phyloP scores from a whole-genome alignment of 2,797 vertebrate species.

The Galagoides demidoff region DNA sequence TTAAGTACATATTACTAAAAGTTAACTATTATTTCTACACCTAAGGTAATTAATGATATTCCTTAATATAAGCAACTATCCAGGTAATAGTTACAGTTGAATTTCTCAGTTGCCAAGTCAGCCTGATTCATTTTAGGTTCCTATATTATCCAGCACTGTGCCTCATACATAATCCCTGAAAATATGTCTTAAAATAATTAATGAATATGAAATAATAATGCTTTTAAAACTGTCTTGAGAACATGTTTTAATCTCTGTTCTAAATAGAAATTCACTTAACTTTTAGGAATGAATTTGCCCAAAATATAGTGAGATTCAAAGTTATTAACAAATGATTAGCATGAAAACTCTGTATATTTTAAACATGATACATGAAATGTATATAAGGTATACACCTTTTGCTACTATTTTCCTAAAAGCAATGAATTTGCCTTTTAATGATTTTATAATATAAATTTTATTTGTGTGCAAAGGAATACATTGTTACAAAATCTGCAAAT shows the following conservation, averaged over 20 bases:
- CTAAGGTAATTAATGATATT: not conserved
- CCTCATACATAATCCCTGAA: not conserved
- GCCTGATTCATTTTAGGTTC: not conserved
- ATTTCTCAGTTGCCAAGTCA: not conserved
- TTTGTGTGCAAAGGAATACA: not conserved
- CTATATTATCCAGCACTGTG: not conserved
- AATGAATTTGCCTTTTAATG: not conserved
- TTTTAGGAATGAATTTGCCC: not conserved
- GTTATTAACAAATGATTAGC: not conserved
- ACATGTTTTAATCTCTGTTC: not conserved
- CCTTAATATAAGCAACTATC: not conserved
- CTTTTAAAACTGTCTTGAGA: not conserved
- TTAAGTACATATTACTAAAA: not conserved
- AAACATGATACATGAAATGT: not conserved
- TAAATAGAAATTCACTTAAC: not conserved
- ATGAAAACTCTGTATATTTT: not conserved
- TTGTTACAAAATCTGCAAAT: not conserved
- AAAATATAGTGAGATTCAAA: not conserved
- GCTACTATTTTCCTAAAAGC: not conserved
- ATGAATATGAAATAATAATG: not conserved
- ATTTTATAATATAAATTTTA: not conserved
- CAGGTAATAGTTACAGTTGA: not conserved
- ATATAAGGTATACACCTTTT: not conserved
- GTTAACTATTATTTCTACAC: not conserved
- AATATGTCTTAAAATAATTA: not conserved